Evolutionary conservation across 1,140 invertebrate species (phyloP), one percentile per base, ranked within the genome.

Genomic region (Hypothenemus hampei): DNA sequence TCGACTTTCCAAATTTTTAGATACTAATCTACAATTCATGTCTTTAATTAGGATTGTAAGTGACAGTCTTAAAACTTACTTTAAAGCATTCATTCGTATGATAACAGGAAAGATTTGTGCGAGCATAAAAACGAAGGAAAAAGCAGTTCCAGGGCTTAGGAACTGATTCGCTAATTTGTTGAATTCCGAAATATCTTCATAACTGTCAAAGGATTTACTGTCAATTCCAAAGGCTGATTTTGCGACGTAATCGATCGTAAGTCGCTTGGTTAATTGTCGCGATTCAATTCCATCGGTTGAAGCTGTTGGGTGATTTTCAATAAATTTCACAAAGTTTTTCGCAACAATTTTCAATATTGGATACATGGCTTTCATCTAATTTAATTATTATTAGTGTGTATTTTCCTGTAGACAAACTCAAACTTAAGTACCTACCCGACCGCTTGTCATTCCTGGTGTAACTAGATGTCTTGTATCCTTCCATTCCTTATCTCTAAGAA

Each of bases 401-500:
- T 13, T n/a, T n/a, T n/a, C n/a, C n/a, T n/a, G n/a, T n/a, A n/a
- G n/a, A n/a, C n/a, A n/a, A n/a, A n/a, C n/a, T n/a, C 26, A 31
- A 31, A 31, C 8, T n/a, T 3, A 39, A 15, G n/a, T 37, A n/a
- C 16, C 16, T 62, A 73, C 65, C 16, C 69, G 65, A n/a, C 68
- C 66, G 3, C 69, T 71, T n/a, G 78, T 79, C 51, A 82, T 73
- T 8, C 75, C 71, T 0, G 79, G 75, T 22, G 77, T 76, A 31
- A 80, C 69, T 26, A 78, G 69, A 5, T 64, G 65, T 23, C 80
- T 65, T 15, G 76, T 73, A 35, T 70, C 62, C 41, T 78, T 78
- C 81, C 81, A 83, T 49, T 67, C 65, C 7, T 75, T 66, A 10
- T 72, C 77, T 20, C 63, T 62, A 6, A 71, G 56, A 19, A 72